Base-by-base conservation (phyloP, 2,888 invertebrate genomes). In the Diarsia dahlii region DNA sequence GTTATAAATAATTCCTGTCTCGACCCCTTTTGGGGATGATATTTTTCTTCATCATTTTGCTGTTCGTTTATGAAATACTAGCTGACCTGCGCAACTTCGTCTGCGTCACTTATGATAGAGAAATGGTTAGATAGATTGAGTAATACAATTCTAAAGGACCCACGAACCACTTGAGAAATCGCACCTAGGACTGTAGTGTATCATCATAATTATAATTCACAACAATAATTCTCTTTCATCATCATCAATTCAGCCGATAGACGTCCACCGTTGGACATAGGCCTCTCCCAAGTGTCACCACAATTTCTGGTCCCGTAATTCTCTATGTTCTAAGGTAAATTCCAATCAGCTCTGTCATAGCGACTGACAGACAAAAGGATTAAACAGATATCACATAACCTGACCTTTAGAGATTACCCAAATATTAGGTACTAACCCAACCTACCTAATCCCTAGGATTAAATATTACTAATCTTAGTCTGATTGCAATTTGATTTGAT, bases 1-100 rank as follows among this genome's bases (percentile, higher is more conserved):
- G 71, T 82, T 77, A 87, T 86, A 82, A 87, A 86, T 82, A 80
- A 60, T 79, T 28, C 62, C 56, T 67, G 66, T 73, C 62, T 39
- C 60, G 58, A 71, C 39, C 79, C 48, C 65, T 77, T 74, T 79
- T 9, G 28, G 12, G 23, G 56, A 58, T 78, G 58, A 79, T 50
- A 74, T 79, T 71, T 83, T 68, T 77, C 72, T 48, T 48, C 18
- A 62, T 18, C 13, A 66, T 70, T 68, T 66, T 2, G n/a, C 50
- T 58, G 8, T 56, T 70, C 54, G 46, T 20, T 69, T 66, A 69
- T 84, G 73, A 65, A 73, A 60, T 13, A 39, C 39, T 39, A 39
- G 39, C 39, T 39, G 39, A 39, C 39, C 39, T 39, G 39, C 8
- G 39, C 39, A 6, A 39, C 39, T 39, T 39, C 39, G 8, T 39